Evolutionary conservation across 2,888 invertebrate species (phyloP).

Genomic region (Meloe dianella): DNA sequence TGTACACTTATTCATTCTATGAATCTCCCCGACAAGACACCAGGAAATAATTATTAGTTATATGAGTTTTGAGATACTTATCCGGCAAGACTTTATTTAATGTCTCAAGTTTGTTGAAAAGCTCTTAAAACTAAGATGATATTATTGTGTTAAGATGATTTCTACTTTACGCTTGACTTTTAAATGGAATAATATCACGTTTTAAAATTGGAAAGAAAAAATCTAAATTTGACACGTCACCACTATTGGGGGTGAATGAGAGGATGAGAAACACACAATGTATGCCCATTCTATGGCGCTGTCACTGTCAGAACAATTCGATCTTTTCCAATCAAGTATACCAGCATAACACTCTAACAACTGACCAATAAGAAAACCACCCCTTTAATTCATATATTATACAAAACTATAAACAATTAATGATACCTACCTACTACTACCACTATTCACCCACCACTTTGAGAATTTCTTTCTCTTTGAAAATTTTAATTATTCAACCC

Average conservation of each 20-base stretch:
- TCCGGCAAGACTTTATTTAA: conserved; percentile 44
- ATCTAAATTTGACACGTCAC: not conserved
- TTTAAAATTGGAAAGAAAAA: not conserved
- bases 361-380: not conserved
- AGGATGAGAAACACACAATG: too few species aligned
- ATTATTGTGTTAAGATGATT: conserved; percentile 41
- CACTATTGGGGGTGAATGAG: too few species aligned
- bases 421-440: too few species aligned
- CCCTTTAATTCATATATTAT: not conserved
- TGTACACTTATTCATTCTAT: too few species aligned
- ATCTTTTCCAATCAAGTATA: not conserved
- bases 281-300: too few species aligned
- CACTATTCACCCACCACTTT: not conserved
- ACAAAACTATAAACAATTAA: not conserved
- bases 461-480: not conserved
- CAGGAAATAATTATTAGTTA: conserved; percentile 47
- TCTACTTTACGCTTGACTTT: conserved; percentile 7
- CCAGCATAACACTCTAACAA: not conserved
- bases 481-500: not conserved
- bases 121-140: conserved; percentile 39
- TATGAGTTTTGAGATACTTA: conserved; percentile 47
- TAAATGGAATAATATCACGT: not conserved
- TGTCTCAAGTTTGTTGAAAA: conserved; percentile 39
- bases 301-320: too few species aligned
- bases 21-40: conserved; percentile 23